A percentile compares a stretch with the other conserved stretches of the same genome.
Evolutionary conservation across 2,113 vertebrate species (phyloP).

Genomic region (Emydocephalus ijimae): DNA sequence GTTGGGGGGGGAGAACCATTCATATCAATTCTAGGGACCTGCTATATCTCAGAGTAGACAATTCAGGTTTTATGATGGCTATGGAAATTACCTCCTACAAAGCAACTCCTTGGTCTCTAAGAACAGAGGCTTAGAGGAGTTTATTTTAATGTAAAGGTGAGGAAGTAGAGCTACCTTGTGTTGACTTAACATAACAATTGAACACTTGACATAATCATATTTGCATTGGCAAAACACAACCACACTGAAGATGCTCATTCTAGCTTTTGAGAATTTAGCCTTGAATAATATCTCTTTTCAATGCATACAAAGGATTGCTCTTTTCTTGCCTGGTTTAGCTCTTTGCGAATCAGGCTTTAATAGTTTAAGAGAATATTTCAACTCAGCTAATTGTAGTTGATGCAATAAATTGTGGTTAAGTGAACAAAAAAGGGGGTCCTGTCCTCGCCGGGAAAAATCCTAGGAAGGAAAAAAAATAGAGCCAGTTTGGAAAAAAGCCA

Average conservation of each 20-base stretch:
- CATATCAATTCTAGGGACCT: background rate
- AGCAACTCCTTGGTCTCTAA: background rate
- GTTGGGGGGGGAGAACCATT: fast-evolving
- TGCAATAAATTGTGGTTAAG: background rate
- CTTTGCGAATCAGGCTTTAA: background rate
- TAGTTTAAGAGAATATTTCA: background rate
- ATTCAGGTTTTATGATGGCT: background rate
- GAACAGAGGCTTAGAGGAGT: background rate
- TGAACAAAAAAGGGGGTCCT: background rate
- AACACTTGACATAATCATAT: too few species aligned
- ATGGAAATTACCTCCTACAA: background rate
- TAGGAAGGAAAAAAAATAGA: background rate
- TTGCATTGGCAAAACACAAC: background rate
- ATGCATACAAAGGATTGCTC: background rate
- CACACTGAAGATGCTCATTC: background rate
- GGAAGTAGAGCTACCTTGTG: background rate
- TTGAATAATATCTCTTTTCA: background rate
- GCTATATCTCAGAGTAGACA: background rate
- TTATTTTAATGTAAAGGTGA: background rate
- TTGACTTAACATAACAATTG: background rate
- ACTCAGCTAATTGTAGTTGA: background rate
- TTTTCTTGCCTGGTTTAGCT: background rate
- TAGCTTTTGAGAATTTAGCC: background rate
- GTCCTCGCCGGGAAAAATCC: background rate
- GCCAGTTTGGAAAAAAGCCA: background rate